Percentiles rank a stretch among this genome's conserved stretches.
phyloP scores from a whole-genome alignment of 2,113 vertebrate genomes.

The Colossoma macropomum region DNA sequence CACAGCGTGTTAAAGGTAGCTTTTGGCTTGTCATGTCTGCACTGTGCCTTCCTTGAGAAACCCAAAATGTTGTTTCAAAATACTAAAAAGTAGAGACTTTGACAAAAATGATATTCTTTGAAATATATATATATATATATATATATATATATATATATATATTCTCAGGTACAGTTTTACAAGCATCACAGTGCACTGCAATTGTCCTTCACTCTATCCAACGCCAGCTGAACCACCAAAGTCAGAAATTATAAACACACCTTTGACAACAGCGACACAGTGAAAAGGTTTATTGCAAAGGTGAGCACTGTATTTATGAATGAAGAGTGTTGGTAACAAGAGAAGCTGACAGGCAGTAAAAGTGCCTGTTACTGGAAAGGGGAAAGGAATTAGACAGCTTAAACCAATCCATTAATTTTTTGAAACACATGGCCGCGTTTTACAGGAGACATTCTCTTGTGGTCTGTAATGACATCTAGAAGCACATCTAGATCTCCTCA shows the following conservation, averaged over 20 bases:
- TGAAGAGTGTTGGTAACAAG: constrained; percentile 11
- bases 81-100: no score
- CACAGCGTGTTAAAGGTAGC: no score
- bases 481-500: not conserved
- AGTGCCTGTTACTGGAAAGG: not conserved
- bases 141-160: no score
- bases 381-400: not conserved
- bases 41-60: not conserved
- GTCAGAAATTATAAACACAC: constrained; percentile 19
- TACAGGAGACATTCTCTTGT: not conserved
- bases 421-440: no score
- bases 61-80: no score
- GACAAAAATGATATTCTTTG: not conserved
- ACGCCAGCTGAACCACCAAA: no score
- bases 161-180: not conserved
- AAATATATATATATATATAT: no score
- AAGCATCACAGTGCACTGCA: not conserved
- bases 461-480: not conserved
- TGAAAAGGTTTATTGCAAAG: not conserved
- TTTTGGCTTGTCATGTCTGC: no score
- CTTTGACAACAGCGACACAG: not conserved
- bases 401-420: not conserved
- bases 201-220: constrained; percentile 14
- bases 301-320: constrained; percentile 19
- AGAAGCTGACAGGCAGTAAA: constrained; percentile 4